Evolutionary conservation across 2,113 vertebrate genomes (phyloP).

Genomic region (Datnioides undecimradiatus): DNA sequence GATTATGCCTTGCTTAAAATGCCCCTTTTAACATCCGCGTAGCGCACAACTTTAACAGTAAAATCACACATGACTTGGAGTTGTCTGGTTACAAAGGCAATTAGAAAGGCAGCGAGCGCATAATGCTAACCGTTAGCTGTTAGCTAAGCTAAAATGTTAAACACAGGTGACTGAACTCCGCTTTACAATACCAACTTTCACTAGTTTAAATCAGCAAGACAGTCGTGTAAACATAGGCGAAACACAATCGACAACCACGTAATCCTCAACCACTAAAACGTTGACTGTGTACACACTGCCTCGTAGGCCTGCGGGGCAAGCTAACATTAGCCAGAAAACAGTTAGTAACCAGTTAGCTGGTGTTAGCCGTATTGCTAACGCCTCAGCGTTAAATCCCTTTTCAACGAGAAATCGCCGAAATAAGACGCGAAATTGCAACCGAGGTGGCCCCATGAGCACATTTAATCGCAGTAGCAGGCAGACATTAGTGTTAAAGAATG

Average conservation of each 20-base stretch:
- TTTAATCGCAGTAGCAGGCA: accelerated
- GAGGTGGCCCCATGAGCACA: neutral
- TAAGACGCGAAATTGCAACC: neutral
- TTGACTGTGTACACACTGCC: neutral
- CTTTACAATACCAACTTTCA: neutral
- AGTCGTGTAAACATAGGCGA: neutral
- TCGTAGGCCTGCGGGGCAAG: slow-evolving; percentile 25
- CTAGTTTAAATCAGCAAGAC: neutral
- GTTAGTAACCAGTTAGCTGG: slow-evolving; percentile 43
- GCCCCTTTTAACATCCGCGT: accelerated
- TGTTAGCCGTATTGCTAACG: slow-evolving; percentile 68
- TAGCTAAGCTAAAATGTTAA: slow-evolving; percentile 35
- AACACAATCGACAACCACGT: neutral
- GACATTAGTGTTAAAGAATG: neutral
- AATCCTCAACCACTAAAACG: too few relatives aligned
- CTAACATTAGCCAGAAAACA: slow-evolving; percentile 54
- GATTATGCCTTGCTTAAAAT: neutral
- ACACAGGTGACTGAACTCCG: neutral
- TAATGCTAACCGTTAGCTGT: slow-evolving; percentile 61
- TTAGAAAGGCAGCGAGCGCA: slow-evolving; percentile 62
- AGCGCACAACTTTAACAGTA: neutral
- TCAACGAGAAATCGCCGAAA: slow-evolving; percentile 47
- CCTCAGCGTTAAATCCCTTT: slow-evolving; percentile 62
- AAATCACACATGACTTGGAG: neutral
- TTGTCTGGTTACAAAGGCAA: slow-evolving; percentile 75